These are phyloP conservation scores for Megaceryle torquata DNA, from an alignment of 2,113 vertebrate species.

Conservation along the genomic window DNA sequence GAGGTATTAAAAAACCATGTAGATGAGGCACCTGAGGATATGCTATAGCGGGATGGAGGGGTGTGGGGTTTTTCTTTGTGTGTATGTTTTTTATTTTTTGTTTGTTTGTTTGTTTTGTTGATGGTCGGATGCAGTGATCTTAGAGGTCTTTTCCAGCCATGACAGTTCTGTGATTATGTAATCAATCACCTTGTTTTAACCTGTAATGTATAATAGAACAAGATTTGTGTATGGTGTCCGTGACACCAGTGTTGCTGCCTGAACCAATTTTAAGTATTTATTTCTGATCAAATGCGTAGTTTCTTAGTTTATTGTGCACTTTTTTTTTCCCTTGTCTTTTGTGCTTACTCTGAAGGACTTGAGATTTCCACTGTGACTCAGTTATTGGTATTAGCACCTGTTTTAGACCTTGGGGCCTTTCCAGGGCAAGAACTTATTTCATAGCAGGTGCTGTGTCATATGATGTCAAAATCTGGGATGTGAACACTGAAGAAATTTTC, in stretches of 20 bases:
- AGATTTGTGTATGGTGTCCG: not conserved
- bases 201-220: not conserved
- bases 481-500: not conserved
- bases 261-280: not conserved
- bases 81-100: no score
- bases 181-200: not conserved
- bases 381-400: not conserved
- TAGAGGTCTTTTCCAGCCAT: no score
- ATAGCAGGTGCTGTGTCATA: not conserved
- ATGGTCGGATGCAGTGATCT: no score
- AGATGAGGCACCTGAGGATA: no score
- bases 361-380: not conserved
- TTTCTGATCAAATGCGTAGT: not conserved
- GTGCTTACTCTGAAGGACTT: not conserved
- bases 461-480: not conserved
- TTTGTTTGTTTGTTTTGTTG: no score
- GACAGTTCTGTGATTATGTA: not conserved
- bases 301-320: not conserved
- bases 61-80: no score
- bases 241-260: not conserved
- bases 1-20: no score
- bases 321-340: not conserved
- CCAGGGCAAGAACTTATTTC: not conserved
- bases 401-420: not conserved
- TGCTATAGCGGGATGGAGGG: no score